Percentiles rank a stretch among this genome's conserved stretches.
Conservation (phyloP, 1,140 invertebrate genomes). For the Saccostrea cuccullata region DNA sequence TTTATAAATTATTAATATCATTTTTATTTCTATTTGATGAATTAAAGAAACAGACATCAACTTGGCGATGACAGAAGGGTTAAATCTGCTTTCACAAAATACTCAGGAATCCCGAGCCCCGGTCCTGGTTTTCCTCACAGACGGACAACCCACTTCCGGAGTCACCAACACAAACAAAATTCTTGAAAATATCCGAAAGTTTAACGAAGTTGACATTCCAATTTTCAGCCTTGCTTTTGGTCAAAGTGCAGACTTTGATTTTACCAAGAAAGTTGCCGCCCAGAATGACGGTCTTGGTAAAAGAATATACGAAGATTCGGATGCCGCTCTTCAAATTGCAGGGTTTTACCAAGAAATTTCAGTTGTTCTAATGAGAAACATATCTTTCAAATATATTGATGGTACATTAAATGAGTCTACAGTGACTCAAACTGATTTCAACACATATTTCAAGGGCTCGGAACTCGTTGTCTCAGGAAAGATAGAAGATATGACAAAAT, state of each 20-base stretch:
- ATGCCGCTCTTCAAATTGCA: constrained; percentile 84
- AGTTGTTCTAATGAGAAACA: constrained; percentile 42
- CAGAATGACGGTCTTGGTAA: constrained; percentile 85
- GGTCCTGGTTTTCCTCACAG: constrained; percentile 87
- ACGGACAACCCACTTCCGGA: constrained; percentile 85
- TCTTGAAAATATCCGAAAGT: constrained; percentile 73
- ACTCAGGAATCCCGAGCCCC: constrained; percentile 62
- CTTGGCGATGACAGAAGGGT: constrained; percentile 81
- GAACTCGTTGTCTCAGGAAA: constrained; percentile 64
- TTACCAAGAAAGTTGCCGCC: constrained; percentile 83
- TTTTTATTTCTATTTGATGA: too few relatives aligned
- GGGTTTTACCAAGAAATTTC: constrained; percentile 81
- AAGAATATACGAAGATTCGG: constrained; percentile 86
- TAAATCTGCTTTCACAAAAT: background rate
- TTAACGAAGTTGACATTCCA: constrained; percentile 60
- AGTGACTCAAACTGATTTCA: constrained; percentile 62
- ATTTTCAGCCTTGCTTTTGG: constrained; percentile 87
- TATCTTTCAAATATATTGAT: constrained; percentile 61
- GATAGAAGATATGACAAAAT: constrained; percentile 37
- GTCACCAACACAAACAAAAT: constrained; percentile 81
- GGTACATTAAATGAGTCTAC: constrained; percentile 61
- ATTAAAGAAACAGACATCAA: constrained; percentile 82
- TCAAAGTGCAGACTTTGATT: constrained; percentile 84
- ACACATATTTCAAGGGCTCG: constrained; percentile 56
- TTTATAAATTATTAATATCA: too few relatives aligned